Evolutionary conservation across 2,888 invertebrate genomes (phyloP).

Genomic region (Bibio marci): DNA sequence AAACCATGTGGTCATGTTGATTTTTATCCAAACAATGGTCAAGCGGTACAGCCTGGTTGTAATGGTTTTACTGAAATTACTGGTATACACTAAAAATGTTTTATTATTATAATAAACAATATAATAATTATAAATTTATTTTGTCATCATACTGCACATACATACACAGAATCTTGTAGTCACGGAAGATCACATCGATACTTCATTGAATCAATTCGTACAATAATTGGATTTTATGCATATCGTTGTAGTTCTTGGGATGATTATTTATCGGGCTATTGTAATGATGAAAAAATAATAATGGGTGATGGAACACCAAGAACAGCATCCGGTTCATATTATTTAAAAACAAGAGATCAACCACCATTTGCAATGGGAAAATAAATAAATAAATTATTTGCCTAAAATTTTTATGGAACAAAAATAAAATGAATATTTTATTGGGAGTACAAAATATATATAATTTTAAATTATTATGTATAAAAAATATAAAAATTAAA

Average conservation of each 20-base stretch:
- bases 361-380: conserved; percentile 35
- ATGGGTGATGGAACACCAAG: conserved; percentile 38
- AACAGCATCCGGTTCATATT: conserved; percentile 37
- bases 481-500: too few relatives aligned
- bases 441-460: neutral
- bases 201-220: conserved; percentile 46
- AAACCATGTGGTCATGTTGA: conserved; percentile 48
- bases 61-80: conserved; percentile 18
- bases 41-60: conserved; percentile 50
- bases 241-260: conserved; percentile 37
- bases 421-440: neutral
- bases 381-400: too few relatives aligned
- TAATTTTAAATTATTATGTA: too few relatives aligned
- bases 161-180: conserved; percentile 40
- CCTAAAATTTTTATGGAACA: neutral
- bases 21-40: conserved; percentile 59
- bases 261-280: conserved; percentile 18
- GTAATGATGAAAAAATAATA: conserved; percentile 21
- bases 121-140: too few relatives aligned
- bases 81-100: too few relatives aligned
- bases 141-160: too few relatives aligned
- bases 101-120: too few relatives aligned
- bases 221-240: conserved; percentile 34
- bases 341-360: conserved; percentile 37
- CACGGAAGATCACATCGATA: conserved; percentile 43